Percentiles rank a stretch among this genome's conserved stretches.
These are phyloP conservation scores for Streptopelia turtur DNA, from an alignment of 2,797 vertebrate genomes.

Conservation along the genomic window DNA sequence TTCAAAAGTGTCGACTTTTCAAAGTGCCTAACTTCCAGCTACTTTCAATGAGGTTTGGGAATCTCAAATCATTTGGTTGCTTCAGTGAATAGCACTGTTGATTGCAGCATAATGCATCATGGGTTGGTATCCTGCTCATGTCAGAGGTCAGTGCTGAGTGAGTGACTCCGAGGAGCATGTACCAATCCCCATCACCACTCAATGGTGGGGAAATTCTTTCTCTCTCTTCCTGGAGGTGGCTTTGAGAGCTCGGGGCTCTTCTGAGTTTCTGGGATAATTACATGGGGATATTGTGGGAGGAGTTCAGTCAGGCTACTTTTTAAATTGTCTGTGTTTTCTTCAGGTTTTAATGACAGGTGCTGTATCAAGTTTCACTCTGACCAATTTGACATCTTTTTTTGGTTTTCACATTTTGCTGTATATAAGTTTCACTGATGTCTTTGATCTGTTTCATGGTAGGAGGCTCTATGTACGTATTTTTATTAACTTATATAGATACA, in stretches of 20 bases:
- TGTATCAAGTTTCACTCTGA: background rate
- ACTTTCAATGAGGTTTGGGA: slow-evolving; percentile 37
- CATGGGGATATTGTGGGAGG: fast-evolving
- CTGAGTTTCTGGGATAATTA: background rate
- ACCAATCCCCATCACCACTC: background rate
- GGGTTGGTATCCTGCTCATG: background rate
- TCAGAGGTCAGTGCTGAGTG: background rate
- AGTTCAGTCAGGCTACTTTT: background rate
- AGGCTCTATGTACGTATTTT: background rate
- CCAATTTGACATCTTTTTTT: background rate
- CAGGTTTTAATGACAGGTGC: background rate
- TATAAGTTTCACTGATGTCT: background rate
- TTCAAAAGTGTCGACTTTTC: slow-evolving; percentile 38
- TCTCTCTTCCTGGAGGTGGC: background rate
- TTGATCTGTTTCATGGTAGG: background rate
- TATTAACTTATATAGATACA: background rate
- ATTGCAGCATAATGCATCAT: background rate
- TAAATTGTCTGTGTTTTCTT: background rate
- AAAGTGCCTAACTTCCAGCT: slow-evolving; percentile 31
- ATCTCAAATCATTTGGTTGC: background rate
- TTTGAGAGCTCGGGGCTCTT: background rate
- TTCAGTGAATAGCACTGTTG: slow-evolving; percentile 23
- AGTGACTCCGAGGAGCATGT: background rate
- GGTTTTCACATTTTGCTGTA: background rate
- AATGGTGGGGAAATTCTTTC: background rate